Evolutionary conservation across 2,797 vertebrate species (phyloP).

Genomic region (Morus bassanus): DNA sequence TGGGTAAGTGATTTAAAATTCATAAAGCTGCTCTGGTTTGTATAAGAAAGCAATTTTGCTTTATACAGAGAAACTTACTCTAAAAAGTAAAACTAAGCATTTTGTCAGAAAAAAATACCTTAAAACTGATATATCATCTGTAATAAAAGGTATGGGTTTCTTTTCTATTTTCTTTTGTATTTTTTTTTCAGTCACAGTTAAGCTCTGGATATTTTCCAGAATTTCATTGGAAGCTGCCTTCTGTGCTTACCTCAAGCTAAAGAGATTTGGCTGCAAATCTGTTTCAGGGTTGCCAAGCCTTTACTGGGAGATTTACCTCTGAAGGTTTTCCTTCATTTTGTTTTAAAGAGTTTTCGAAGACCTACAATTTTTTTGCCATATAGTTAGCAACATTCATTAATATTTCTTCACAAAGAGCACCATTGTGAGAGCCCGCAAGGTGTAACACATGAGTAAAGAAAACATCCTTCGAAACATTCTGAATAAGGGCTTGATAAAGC

Average conservation of each 20-base stretch:
- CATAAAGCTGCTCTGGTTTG: slow-evolving; percentile 25
- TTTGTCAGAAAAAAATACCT: not conserved
- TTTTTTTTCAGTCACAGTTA: not conserved
- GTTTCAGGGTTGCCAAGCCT: not conserved
- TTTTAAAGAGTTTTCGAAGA: not conserved
- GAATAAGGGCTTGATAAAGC: not conserved
- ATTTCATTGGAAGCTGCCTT: not conserved
- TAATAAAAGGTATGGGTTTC: not conserved
- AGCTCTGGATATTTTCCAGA: not conserved
- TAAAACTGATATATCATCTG: not conserved
- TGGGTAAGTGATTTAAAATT: slow-evolving; percentile 57
- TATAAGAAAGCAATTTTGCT: slow-evolving; percentile 30
- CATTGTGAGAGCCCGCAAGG: not conserved
- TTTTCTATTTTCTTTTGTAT: not conserved
- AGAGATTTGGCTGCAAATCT: not conserved
- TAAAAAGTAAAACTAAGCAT: slow-evolving; percentile 1
- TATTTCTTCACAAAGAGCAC: not conserved
- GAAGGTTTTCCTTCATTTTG: not conserved
- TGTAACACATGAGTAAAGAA: not conserved
- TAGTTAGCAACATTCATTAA: not conserved
- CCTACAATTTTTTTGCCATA: not conserved
- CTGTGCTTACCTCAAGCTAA: not conserved
- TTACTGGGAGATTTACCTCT: not conserved
- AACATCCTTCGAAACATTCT: not conserved
- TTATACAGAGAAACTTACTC: not conserved